Evolutionary conservation across 1,140 invertebrate genomes (phyloP).

Genomic region (Solenopsis invicta): DNA sequence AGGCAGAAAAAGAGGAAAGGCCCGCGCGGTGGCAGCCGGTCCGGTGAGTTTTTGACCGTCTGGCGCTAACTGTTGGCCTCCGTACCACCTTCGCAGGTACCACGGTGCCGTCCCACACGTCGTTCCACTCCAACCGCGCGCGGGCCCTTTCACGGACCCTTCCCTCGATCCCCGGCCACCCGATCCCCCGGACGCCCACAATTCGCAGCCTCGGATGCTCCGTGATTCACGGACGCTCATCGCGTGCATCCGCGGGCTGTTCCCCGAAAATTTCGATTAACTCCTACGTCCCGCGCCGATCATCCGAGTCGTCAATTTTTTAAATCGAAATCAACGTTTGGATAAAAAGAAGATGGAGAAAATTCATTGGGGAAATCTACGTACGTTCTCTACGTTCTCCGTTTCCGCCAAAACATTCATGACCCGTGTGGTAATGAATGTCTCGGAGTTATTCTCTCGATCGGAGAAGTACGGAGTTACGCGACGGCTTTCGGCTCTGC

Average conservation of each 20-base stretch:
- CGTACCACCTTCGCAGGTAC: slow-evolving; percentile 74
- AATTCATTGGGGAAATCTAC: background rate
- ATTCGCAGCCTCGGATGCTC: slow-evolving; percentile 55
- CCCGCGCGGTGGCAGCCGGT: slow-evolving; percentile 80
- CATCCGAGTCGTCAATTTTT: background rate
- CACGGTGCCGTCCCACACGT: slow-evolving; percentile 75
- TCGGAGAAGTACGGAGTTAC: slow-evolving; percentile 26
- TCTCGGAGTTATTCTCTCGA: background rate
- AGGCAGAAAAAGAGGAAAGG: slow-evolving; percentile 52
- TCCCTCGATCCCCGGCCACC: slow-evolving; percentile 39
- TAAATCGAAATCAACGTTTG: background rate
- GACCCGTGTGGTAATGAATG: background rate
- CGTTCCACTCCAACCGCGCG: slow-evolving; percentile 75
- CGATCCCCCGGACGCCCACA: slow-evolving; percentile 67
- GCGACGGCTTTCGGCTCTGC: slow-evolving; percentile 26
- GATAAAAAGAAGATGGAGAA: background rate
- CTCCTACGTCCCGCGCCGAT: background rate
- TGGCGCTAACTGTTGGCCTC: slow-evolving; percentile 82
- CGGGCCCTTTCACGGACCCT: slow-evolving; percentile 64
- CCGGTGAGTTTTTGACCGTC: slow-evolving; percentile 85
- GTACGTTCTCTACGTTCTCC: background rate
- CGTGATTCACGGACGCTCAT: slow-evolving; percentile 63
- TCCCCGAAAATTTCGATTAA: background rate
- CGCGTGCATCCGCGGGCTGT: slow-evolving; percentile 1
- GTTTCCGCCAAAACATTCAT: no score